Evolutionary conservation across 2,797 vertebrate genomes (phyloP).

Genomic region (Sitta carolinensis): DNA sequence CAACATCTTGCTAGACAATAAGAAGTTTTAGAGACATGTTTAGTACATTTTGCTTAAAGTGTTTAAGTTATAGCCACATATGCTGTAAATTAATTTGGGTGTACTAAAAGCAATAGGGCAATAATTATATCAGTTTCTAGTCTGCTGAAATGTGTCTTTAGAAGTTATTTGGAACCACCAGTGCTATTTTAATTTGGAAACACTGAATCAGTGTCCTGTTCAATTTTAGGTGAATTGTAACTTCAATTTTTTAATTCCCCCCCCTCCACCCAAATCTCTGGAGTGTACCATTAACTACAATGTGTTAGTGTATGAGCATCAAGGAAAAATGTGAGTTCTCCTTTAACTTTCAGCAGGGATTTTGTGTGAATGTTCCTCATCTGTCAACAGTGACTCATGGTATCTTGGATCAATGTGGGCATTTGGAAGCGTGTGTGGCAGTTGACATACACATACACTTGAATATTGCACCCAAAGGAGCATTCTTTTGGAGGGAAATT

Average conservation of each 20-base stretch:
- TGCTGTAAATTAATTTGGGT: slow-evolving; percentile 6
- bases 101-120: background rate
- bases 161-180: background rate
- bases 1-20: background rate
- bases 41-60: background rate
- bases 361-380: slow-evolving; percentile 58
- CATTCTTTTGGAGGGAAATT: slow-evolving; percentile 28
- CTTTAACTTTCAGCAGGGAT: background rate
- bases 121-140: background rate
- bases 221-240: slow-evolving; percentile 18
- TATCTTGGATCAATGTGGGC: slow-evolving; percentile 40
- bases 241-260: background rate
- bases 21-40: background rate
- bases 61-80: background rate
- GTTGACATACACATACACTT: slow-evolving; percentile 34
- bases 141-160: background rate
- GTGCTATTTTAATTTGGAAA: slow-evolving; percentile 20
- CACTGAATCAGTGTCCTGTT: slow-evolving; percentile 26
- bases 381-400: slow-evolving; percentile 38
- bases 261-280: background rate
- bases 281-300: background rate
- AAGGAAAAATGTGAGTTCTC: slow-evolving; percentile 27
- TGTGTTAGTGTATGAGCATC: slow-evolving; percentile 26
- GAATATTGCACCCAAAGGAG: slow-evolving; percentile 47
- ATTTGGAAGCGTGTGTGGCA: slow-evolving; percentile 40